These are phyloP conservation scores for Rugalucina vietnamica DNA, from an alignment of 2,888 invertebrate species.

Conservation along the genomic window DNA sequence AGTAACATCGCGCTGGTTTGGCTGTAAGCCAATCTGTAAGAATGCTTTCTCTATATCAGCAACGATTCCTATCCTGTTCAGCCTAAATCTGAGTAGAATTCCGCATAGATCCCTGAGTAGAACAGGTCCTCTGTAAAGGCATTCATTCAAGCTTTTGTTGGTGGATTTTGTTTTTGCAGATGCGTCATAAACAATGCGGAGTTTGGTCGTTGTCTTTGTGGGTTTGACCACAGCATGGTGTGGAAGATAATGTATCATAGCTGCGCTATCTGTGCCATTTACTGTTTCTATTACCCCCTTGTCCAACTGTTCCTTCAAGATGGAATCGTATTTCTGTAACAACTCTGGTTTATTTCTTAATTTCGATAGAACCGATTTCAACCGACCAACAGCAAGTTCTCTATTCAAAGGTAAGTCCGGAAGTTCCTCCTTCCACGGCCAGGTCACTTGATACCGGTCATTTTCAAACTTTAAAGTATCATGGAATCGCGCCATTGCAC, in stretches of 20 bases:
- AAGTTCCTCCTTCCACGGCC: conserved; percentile 39
- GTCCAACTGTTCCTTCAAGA: conserved; percentile 32
- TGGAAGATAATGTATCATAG: conserved; percentile 19
- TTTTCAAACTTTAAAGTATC: conserved; percentile 31
- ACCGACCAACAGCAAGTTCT: conserved; percentile 28
- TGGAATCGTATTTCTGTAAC: conserved; percentile 19
- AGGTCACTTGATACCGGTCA: conserved; percentile 26
- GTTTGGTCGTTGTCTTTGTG: conserved; percentile 12
- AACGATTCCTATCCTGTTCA: conserved; percentile 10
- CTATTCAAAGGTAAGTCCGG: conserved; percentile 21
- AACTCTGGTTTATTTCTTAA: conserved; percentile 32
- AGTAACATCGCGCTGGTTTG: conserved; percentile 1
- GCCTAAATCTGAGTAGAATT: conserved; percentile 23
- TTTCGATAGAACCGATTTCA: conserved; percentile 16
- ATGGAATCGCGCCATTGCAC: conserved; percentile 16
- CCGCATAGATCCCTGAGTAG: conserved; percentile 18
- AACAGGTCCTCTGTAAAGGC: conserved; percentile 19
- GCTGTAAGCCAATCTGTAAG: conserved; percentile 12
- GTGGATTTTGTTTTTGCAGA: neutral
- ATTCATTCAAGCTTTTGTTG: conserved; percentile 27
- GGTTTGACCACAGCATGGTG: conserved; percentile 25
- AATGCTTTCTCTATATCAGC: conserved; percentile 20
- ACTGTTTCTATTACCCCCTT: conserved; percentile 34
- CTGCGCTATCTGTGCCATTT: neutral
- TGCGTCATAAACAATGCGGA: conserved; percentile 20